Conservation (phyloP, 2,113 vertebrate species). For the Lophotis ruficrista region DNA sequence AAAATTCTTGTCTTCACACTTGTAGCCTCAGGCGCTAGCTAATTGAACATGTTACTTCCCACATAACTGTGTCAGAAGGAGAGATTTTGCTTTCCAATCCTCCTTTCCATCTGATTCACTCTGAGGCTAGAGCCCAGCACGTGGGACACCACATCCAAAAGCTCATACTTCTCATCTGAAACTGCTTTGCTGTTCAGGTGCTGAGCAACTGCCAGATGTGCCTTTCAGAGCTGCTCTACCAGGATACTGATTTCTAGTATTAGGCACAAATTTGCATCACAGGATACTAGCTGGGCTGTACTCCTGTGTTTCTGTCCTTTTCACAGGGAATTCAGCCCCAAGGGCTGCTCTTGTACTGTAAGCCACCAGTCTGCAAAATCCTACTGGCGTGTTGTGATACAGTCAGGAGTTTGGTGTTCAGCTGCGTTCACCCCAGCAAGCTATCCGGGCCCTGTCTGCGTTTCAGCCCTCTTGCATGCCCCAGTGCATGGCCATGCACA, state of each 20-base stretch:
- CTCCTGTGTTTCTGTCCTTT: neutral
- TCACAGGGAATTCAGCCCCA: neutral
- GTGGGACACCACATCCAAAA: neutral
- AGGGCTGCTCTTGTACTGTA: neutral
- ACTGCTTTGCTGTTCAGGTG: neutral
- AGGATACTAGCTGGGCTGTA: neutral
- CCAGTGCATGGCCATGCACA: neutral
- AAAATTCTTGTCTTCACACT: neutral
- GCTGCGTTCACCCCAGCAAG: neutral
- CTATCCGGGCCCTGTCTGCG: neutral
- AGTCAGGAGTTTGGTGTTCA: neutral
- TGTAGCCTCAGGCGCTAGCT: neutral
- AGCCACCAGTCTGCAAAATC: neutral
- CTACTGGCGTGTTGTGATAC: neutral
- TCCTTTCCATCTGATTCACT: neutral
- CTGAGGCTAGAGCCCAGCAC: neutral
- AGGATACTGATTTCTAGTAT: neutral
- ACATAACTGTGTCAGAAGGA: conserved; percentile 13
- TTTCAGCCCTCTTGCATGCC: neutral
- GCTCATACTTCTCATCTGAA: neutral
- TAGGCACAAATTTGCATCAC: neutral
- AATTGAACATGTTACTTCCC: neutral
- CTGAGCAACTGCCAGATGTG: neutral
- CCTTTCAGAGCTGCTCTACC: neutral
- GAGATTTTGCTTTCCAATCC: neutral